These are phyloP conservation scores for Proctacanthus coquilletti DNA, from an alignment of 1,140 invertebrate genomes.

Conservation along the genomic window DNA sequence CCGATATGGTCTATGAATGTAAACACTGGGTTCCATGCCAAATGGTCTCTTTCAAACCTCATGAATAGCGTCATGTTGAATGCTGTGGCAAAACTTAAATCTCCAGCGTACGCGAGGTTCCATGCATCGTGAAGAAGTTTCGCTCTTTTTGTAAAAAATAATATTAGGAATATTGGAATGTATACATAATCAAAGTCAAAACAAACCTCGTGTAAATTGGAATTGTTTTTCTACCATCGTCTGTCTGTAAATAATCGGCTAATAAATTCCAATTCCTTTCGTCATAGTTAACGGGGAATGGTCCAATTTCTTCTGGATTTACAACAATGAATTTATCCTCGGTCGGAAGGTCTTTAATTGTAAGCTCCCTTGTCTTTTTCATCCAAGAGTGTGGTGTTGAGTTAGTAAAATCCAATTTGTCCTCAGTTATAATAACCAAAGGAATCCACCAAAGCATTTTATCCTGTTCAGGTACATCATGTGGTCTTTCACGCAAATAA, in stretches of 20 bases:
- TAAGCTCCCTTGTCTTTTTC: constrained; percentile 34
- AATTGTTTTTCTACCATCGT: constrained; percentile 37
- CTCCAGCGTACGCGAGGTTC: constrained; percentile 63
- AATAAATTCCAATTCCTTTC: constrained; percentile 60
- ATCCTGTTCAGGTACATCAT: constrained; percentile 44
- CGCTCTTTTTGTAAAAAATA: constrained; percentile 34
- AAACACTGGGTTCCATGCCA: constrained; percentile 63
- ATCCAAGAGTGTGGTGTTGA: constrained; percentile 41
- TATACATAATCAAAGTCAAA: too few relatives aligned
- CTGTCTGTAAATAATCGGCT: constrained; percentile 40
- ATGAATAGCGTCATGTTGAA: constrained; percentile 61
- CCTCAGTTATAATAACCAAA: constrained; percentile 38
- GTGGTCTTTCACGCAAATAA: constrained; percentile 48
- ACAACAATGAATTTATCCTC: constrained; percentile 49
- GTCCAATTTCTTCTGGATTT: constrained; percentile 67
- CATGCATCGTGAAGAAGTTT: constrained; percentile 63
- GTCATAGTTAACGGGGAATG: constrained; percentile 73
- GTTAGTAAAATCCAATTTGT: constrained; percentile 39
- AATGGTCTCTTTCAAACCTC: constrained; percentile 47
- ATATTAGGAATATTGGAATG: too few relatives aligned
- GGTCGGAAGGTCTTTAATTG: constrained; percentile 34
- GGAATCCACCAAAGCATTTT: constrained; percentile 55
- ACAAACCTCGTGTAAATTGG: constrained; percentile 41
- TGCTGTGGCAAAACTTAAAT: constrained; percentile 49
- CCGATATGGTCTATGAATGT: constrained; percentile 64